phyloP scores from a whole-genome alignment of 2,797 vertebrate genomes.

The Tenualosa ilisha region DNA sequence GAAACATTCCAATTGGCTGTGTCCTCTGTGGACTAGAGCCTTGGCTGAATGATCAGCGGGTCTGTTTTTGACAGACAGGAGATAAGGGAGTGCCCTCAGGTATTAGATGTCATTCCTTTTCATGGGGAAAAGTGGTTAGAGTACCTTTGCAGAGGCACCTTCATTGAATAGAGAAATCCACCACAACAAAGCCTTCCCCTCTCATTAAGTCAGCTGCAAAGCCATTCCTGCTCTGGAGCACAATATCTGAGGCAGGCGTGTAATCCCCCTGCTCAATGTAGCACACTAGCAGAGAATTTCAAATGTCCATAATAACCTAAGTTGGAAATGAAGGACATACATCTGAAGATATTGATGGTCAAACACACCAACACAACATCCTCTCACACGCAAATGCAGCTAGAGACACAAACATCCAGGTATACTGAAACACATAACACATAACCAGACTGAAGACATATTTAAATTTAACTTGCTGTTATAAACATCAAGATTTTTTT shows the following conservation, averaged over 20 bases:
- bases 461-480: not conserved
- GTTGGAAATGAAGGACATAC: constrained; percentile 69
- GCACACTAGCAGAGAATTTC: constrained; percentile 74
- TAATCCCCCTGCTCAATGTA: constrained; percentile 75
- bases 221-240: constrained; percentile 70
- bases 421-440: not conserved
- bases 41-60: constrained; percentile 81
- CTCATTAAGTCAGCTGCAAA: constrained; percentile 79
- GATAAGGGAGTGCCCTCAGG: constrained; percentile 86
- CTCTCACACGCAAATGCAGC: constrained; percentile 10
- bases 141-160: constrained; percentile 76
- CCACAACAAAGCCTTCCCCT: constrained; percentile 81
- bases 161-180: constrained; percentile 84
- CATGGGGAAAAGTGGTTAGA: constrained; percentile 69
- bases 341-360: constrained; percentile 33
- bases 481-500: not conserved
- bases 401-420: not conserved
- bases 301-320: constrained; percentile 76
- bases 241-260: constrained; percentile 74
- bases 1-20: constrained; percentile 72
- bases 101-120: constrained; percentile 89
- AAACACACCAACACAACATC: not conserved
- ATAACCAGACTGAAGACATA: not conserved
- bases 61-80: constrained; percentile 88
- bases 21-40: constrained; percentile 72